These are phyloP conservation scores for Onychorhynchus coronatus DNA, from an alignment of 2,113 vertebrate species.

Conservation along the genomic window DNA sequence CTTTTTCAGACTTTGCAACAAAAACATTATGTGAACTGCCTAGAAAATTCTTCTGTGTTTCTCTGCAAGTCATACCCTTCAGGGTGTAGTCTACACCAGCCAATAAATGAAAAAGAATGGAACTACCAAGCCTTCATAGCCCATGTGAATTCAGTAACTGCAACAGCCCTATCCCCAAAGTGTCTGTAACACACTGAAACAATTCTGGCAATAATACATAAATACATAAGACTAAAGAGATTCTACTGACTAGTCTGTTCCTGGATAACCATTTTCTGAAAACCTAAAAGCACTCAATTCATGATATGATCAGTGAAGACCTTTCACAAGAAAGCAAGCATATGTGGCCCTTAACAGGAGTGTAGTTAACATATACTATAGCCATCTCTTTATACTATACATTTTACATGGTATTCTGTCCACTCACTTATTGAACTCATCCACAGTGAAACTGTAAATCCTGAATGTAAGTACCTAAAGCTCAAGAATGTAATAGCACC, in stretches of 20 bases:
- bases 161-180: background rate
- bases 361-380: background rate
- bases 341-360: background rate
- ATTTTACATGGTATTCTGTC: background rate
- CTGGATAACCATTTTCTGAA: background rate
- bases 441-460: background rate
- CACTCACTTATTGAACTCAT: background rate
- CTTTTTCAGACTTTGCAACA: background rate
- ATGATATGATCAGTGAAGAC: rapidly evolving
- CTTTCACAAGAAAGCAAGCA: background rate
- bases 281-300: background rate
- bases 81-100: background rate
- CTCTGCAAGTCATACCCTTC: background rate
- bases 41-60: background rate
- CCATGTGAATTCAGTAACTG: rapidly evolving
- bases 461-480: background rate
- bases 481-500: background rate
- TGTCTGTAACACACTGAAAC: background rate
- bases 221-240: background rate
- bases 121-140: background rate
- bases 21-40: background rate
- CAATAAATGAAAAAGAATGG: background rate
- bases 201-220: background rate
- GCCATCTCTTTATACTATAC: background rate
- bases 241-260: background rate